phyloP scores from a whole-genome alignment of 2,888 invertebrate species.

The Philonicus albiceps region DNA sequence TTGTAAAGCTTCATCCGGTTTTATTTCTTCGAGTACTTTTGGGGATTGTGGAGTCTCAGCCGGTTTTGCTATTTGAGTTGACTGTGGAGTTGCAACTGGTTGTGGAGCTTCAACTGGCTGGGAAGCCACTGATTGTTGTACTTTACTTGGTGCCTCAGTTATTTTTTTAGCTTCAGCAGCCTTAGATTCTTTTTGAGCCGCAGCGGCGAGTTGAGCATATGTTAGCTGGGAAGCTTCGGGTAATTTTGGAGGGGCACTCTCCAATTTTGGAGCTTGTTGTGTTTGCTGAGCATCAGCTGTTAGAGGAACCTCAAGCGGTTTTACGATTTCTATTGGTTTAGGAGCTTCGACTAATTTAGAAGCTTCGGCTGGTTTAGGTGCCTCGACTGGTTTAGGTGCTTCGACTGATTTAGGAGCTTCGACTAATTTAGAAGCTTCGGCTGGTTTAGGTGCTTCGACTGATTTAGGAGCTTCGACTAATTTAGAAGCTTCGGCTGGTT shows the following conservation, averaged over 20 bases:
- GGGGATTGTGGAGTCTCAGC: constrained; percentile 64
- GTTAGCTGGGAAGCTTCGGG: constrained; percentile 89
- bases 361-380: constrained; percentile 39
- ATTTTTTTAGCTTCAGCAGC: constrained; percentile 65
- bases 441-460: constrained; percentile 75
- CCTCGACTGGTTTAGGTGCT: too few relatives aligned
- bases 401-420: not conserved
- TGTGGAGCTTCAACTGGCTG: not conserved
- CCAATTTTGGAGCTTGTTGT: not conserved
- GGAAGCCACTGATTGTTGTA: constrained; percentile 67
- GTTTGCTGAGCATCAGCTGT: not conserved
- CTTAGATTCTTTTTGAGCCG: constrained; percentile 71
- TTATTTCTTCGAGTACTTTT: not conserved
- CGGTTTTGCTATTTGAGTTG: constrained; percentile 71
- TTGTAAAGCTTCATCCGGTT: constrained; percentile 66
- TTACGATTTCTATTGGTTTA: not conserved
- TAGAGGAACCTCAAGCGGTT: constrained; percentile 69
- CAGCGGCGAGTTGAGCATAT: constrained; percentile 74
- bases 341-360: not conserved
- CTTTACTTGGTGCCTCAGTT: constrained; percentile 59
- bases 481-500: constrained; percentile 73
- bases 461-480: constrained; percentile 74
- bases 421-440: not conserved
- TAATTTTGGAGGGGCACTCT: not conserved
- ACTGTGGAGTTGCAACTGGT: not conserved